Evolutionary conservation across 2,113 vertebrate genomes (phyloP).

Genomic region (Clarias gariepinus): DNA sequence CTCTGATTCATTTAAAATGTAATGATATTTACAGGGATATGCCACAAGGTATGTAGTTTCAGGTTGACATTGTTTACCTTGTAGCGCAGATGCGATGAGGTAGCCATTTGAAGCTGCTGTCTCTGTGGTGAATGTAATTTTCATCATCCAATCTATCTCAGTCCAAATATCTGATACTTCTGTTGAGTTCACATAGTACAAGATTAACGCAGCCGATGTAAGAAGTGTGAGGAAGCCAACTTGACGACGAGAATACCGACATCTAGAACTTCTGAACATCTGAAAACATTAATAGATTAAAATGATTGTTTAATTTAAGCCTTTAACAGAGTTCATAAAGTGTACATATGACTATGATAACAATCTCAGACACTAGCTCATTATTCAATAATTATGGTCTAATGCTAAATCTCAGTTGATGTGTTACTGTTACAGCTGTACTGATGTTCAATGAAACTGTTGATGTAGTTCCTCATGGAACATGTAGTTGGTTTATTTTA

Average conservation of each 20-base stretch:
- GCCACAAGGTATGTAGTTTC: constrained; percentile 55
- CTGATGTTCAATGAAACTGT: neutral
- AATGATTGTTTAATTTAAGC: neutral
- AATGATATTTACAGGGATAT: constrained; percentile 67
- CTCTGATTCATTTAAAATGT: constrained; percentile 62
- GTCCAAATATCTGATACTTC: neutral
- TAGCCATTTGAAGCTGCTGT: neutral
- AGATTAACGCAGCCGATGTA: neutral
- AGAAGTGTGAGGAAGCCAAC: constrained; percentile 14
- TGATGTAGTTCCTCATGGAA: neutral
- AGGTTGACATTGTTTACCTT: constrained; percentile 9
- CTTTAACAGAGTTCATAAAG: neutral
- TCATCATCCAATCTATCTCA: neutral
- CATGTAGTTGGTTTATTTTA: neutral
- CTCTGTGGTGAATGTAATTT: neutral
- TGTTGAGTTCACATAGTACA: constrained; percentile 15
- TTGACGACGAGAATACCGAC: neutral
- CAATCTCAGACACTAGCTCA: neutral
- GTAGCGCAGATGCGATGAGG: neutral
- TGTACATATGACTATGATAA: too few species aligned
- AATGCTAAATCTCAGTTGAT: neutral
- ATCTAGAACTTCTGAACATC: neutral
- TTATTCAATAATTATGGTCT: neutral
- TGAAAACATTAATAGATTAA: constrained; percentile 13
- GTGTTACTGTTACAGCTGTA: neutral